Percentiles rank a stretch among this genome's conserved stretches.
phyloP scores from a whole-genome alignment of 2,113 vertebrate species.

The Puntigrus tetrazona region DNA sequence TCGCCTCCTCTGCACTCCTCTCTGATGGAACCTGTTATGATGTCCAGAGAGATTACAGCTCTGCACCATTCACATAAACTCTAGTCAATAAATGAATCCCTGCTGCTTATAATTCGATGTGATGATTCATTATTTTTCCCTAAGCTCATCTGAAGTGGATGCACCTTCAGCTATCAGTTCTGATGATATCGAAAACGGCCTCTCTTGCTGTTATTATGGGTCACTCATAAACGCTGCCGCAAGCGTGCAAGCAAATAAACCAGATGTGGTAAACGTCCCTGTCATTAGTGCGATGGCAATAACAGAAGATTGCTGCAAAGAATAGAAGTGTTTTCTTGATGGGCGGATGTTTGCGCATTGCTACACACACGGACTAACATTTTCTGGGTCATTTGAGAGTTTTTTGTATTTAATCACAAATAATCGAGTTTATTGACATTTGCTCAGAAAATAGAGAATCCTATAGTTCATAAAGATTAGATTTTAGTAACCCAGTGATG shows the following conservation, averaged over 20 bases:
- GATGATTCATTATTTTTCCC: neutral
- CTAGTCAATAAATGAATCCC: neutral
- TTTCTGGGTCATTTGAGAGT: neutral
- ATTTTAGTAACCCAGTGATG: neutral
- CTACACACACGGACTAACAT: neutral
- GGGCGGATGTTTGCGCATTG: neutral
- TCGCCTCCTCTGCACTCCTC: neutral
- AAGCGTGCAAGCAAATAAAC: neutral
- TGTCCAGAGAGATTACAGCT: neutral
- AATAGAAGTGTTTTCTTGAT: neutral
- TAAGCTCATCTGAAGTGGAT: neutral
- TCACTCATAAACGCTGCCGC: neutral
- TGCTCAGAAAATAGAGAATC: neutral
- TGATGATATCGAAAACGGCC: neutral
- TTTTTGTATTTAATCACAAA: neutral
- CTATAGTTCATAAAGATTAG: too few species aligned
- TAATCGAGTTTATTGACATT: neutral
- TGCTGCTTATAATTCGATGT: slow-evolving; percentile 15
- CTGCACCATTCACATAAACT: neutral
- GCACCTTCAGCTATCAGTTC: neutral
- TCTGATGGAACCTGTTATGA: slow-evolving; percentile 7
- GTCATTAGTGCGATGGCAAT: neutral
- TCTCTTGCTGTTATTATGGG: neutral
- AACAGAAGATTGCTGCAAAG: neutral
- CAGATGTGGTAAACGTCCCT: neutral